These are phyloP conservation scores for Turnix velox DNA, from an alignment of 2,113 vertebrate genomes.

Conservation along the genomic window DNA sequence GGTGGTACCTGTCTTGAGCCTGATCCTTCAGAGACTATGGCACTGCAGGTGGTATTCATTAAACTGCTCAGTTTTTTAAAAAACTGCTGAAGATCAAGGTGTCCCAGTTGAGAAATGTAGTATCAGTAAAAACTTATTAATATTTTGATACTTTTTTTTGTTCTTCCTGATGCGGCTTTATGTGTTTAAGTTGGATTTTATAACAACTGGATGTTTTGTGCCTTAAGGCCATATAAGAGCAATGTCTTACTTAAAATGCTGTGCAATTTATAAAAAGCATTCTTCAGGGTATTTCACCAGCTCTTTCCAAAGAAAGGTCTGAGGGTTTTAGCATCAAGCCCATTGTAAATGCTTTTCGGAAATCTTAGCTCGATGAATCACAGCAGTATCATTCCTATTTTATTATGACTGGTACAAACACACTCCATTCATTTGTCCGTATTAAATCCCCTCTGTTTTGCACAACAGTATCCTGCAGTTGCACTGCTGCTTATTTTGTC, in stretches of 20 bases:
- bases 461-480: neutral
- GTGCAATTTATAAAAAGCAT: slow-evolving; percentile 32
- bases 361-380: neutral
- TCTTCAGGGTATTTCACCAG: slow-evolving; percentile 1
- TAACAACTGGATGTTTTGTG: neutral
- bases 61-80: neutral
- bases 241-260: neutral
- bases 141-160: neutral
- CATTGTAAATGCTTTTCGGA: neutral
- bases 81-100: neutral
- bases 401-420: neutral
- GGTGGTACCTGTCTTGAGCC: neutral
- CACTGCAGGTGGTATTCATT: neutral
- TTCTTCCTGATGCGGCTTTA: neutral
- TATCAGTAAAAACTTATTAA: neutral
- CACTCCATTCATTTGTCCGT: slow-evolving; percentile 6
- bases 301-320: slow-evolving; percentile 18
- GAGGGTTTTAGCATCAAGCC: neutral
- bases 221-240: neutral
- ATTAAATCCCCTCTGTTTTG: neutral
- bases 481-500: slow-evolving; percentile 35
- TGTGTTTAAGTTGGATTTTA: neutral
- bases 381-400: neutral
- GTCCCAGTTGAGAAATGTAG: neutral
- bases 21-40: neutral